Conservation (phyloP, 2,797 vertebrate species). For the Graptemys geographica region DNA sequence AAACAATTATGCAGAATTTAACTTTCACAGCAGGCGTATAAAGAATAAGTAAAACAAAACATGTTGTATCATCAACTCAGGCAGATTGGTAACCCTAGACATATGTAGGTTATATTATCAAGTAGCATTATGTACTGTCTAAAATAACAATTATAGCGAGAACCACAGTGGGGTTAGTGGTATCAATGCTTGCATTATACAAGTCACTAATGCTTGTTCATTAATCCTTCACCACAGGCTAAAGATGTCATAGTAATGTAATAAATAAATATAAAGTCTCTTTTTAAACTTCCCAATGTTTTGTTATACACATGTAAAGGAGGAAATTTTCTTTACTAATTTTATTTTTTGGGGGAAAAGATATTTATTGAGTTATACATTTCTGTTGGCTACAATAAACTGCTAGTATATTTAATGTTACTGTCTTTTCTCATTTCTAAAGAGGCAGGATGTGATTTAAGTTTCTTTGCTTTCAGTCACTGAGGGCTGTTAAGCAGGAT, state of each 20-base stretch:
- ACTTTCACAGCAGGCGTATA: slow-evolving; percentile 4
- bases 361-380: neutral
- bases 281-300: neutral
- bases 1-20: slow-evolving; percentile 7
- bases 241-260: slow-evolving; percentile 1
- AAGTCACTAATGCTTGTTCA: slow-evolving; percentile 31
- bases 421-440: neutral
- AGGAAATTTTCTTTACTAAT: neutral
- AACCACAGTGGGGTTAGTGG: slow-evolving; percentile 7
- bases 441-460: neutral
- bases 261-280: slow-evolving; percentile 56
- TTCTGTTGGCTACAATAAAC: too few relatives aligned
- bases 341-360: neutral
- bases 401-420: neutral
- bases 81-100: slow-evolving; percentile 28
- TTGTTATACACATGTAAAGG: neutral
- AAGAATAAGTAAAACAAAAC: slow-evolving; percentile 30
- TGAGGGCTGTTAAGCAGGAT: neutral
- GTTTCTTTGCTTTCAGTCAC: neutral
- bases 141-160: slow-evolving; percentile 37
- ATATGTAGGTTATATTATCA: neutral
- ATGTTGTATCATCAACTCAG: neutral
- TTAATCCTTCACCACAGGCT: slow-evolving; percentile 29
- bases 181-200: slow-evolving; percentile 30
- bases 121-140: slow-evolving; percentile 35